A percentile compares a stretch with the other conserved stretches of the same genome.
Evolutionary conservation across 2,113 vertebrate species (phyloP).

Genomic region (Corythaeola cristata): DNA sequence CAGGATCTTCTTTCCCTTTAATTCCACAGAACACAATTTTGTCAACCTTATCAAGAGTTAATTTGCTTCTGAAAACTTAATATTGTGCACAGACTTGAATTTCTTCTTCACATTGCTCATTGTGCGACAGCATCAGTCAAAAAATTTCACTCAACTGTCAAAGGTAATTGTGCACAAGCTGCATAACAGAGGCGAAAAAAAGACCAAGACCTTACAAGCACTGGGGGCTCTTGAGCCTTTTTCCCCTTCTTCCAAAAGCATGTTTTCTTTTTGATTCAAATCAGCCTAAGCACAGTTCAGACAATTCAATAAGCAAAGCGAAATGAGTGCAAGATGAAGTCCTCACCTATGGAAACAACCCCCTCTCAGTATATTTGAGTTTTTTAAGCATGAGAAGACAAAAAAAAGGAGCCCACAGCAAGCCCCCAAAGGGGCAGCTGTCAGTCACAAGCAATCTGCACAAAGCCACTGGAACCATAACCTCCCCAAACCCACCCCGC

Average conservation of each 20-base stretch:
- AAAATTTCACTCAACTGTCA: not conserved
- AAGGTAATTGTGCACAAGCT: not conserved
- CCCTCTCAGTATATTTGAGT: not conserved
- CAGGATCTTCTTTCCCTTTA: not conserved
- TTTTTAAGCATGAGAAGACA: not conserved
- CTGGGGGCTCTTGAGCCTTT: not conserved
- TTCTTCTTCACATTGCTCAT: not conserved
- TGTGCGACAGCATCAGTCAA: not conserved
- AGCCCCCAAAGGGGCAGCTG: not conserved
- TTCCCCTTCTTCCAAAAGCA: not conserved
- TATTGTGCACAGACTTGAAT: not conserved
- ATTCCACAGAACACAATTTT: not conserved
- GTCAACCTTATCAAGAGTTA: not conserved
- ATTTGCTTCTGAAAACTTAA: not conserved
- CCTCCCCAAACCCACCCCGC: not conserved
- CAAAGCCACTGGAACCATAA: not conserved
- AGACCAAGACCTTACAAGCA: not conserved
- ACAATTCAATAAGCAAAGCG: not conserved
- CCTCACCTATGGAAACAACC: not conserved
- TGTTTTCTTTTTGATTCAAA: not conserved
- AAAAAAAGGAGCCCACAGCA: not conserved
- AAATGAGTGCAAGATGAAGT: not conserved
- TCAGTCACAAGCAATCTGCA: not conserved
- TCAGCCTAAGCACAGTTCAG: not conserved
- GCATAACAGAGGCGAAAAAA: not conserved